Base-by-base conservation (phyloP, 1,140 invertebrate species). In the Drosophila melanica region DNA sequence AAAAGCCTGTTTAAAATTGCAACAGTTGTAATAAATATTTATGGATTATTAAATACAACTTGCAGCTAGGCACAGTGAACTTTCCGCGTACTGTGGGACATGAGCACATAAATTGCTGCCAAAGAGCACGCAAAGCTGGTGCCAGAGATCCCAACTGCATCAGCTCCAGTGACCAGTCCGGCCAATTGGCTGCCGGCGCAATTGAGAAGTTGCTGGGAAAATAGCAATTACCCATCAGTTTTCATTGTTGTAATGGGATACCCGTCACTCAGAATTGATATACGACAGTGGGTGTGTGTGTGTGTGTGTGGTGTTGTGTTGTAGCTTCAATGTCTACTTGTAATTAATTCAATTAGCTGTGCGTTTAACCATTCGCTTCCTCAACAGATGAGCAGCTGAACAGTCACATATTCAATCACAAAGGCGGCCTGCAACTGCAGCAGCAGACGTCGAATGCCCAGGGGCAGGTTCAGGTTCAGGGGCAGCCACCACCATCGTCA, bases 381-480 rank as follows among this genome's bases (percentile, higher is more conserved):
- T 79, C 51, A 81, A 53, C 67, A 90, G 82, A 77, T 76, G 89
- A 89, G 27, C 82, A 89, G 66, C 71, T 78, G 4, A 91, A 90
- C 68, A 93, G 93, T 81, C 93, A 93, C 65, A 95, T 95, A 76
- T 95, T 95, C 79, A 95, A 93, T 82, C 95, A 95, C 76, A 96
- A 95, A 91, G 94, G 93, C 60, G 94, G 94, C 18, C 91, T 95
- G 27, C 84, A 94, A 76, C 23, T 85, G 64, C 92, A 94, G 76
- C 93, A 94, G 39, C 45, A 67, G 33, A 11, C 70, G 3, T 48
- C 27, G 12, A 72, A 41, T 41, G 70, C 35, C 7, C 80, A 66
- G 59, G 75, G 59, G 57, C 81, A 77, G 62, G 75, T 54, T 50
- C 81, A 76, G 58, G 73, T 77, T 86, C 81, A 86, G 78, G 81